Evolutionary conservation across 1,140 invertebrate genomes (phyloP), one percentile per base, ranked within the genome.

Genomic region (Cydia strobilella): DNA sequence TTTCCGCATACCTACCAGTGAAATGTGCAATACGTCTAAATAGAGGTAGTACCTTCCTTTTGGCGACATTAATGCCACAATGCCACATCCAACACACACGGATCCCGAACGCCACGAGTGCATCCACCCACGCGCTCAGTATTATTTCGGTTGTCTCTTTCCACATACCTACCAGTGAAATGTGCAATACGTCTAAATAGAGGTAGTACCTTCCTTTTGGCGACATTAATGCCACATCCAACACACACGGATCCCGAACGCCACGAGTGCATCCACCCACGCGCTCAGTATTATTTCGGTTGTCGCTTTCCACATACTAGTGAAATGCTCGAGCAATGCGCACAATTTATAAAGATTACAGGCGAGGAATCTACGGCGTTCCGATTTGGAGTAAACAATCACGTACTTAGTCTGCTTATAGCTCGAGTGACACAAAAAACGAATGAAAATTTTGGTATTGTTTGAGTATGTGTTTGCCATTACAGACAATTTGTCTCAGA

Each of bases 91-190:
- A n/a, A n/a, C 4, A 1, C 18, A 0, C 42, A 9, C 5, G 6
- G 2, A 39, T 20, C 51, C 4, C 9, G 7, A 4, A 3, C 5
- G 42, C 9, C 42, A 54, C 76, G 84, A 90, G 86, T 90, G 88
- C 87, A 90, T 84, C 81, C 86, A 80, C 88, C 85, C 85, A 89
- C 88, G 81, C 79, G 76, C 80, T 81, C 80, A 77, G 83, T 87
- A 90, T 88, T 89, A 90, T 90, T 90, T 90, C 81, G 75, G 89
- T 87, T 86, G 86, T 80, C 79, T 83, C 82, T 86, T 75, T 77
- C 72, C 87, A 86, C 77, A 79, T 77, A 77, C 25, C 62, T 83
- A n/a, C n/a, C n/a, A 89, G 85, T 86, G 83, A 86, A 90, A 27
- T 27, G 1, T 27, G 25, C 25, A 27, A 27, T 27, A 27, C 25